Base-by-base conservation (phyloP, 2,888 invertebrate genomes). In the Leptopilina myrica region DNA sequence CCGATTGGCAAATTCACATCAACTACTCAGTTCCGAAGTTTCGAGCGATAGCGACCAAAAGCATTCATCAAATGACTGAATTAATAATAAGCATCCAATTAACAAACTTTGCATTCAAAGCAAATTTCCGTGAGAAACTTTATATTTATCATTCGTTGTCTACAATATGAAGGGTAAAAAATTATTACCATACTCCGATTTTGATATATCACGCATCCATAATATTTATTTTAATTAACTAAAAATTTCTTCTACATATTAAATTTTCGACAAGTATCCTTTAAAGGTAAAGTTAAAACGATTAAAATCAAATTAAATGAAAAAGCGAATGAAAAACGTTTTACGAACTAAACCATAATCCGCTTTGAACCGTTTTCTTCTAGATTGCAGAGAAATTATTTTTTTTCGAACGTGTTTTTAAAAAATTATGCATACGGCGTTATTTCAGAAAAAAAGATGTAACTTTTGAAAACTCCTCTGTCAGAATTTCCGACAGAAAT, bases 21-120 rank as follows among this genome's bases (percentile, higher is more conserved):
- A 73, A 56, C 40, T 56, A 73, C 73, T 73, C 40, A 73, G 40
- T 73, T 73, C 73, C 56, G 56, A 73, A 73, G 73, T 56, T 73
- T 73, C 53, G 56, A 33, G 40, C 33, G 56, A 73, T 73, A 56
- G 49, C 53, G 49, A 73, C 73, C n/a, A 33, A 53, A 65, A 76
- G 65, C 56, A 73, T 77, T 78, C 26, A 76, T 78, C 79, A 76
- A 78, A 76, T 76, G 65, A 62, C 43, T 79, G 76, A 82, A 83
- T 85, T 86, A 84, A 84, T 85, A 84, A 85, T 81, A 83, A 85
- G 85, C 83, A 84, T 84, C 86, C 83, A 86, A 86, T 86, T 85
- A 86, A 82, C 82, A 79, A 84, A 83, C 80, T 84, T 83, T 77
- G 81, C 81, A 85, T 84, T 85, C 83, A 83, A 80, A 84, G 85